A percentile compares a stretch with the other conserved stretches of the same genome.
phyloP scores from a whole-genome alignment of 2,888 invertebrate genomes.

The Ornithoptera alexandrae region DNA sequence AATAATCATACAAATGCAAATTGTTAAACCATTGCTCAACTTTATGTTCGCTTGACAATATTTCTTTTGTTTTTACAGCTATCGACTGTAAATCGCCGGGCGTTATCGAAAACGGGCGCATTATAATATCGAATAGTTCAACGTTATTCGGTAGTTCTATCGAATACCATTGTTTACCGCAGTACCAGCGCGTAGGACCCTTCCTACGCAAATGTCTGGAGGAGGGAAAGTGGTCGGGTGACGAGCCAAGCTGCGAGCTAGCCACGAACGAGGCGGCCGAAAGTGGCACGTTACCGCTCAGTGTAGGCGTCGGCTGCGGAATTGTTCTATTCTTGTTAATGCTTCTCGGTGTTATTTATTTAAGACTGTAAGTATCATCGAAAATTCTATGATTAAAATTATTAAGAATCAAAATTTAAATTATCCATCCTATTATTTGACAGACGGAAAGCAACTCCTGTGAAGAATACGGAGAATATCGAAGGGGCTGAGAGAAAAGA shows the following conservation, averaged over 20 bases:
- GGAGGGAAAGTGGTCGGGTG: slow-evolving; percentile 92
- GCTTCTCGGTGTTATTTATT: slow-evolving; percentile 88
- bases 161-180: slow-evolving; percentile 94
- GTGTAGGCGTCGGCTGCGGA: slow-evolving; percentile 91
- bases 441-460: slow-evolving; percentile 90
- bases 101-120: slow-evolving; percentile 90
- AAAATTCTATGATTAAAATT: neutral
- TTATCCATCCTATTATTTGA: neutral
- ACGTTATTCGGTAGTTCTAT: slow-evolving; percentile 91
- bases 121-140: slow-evolving; percentile 91
- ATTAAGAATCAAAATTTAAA: neutral
- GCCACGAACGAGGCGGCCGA: slow-evolving; percentile 85
- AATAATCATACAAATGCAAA: neutral
- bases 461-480: slow-evolving; percentile 93
- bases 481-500: slow-evolving; percentile 92
- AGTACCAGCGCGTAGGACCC: slow-evolving; percentile 89
- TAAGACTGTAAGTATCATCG: slow-evolving; percentile 85
- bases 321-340: slow-evolving; percentile 89
- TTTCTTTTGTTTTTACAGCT: slow-evolving; percentile 74
- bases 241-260: slow-evolving; percentile 90
- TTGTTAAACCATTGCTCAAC: neutral
- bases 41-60: neutral
- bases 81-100: slow-evolving; percentile 91
- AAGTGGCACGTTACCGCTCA: slow-evolving; percentile 85
- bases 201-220: slow-evolving; percentile 91